A percentile compares a stretch with the other conserved stretches of the same genome.
phyloP scores from a whole-genome alignment of 2,888 invertebrate species.

The Syritta pipiens region DNA sequence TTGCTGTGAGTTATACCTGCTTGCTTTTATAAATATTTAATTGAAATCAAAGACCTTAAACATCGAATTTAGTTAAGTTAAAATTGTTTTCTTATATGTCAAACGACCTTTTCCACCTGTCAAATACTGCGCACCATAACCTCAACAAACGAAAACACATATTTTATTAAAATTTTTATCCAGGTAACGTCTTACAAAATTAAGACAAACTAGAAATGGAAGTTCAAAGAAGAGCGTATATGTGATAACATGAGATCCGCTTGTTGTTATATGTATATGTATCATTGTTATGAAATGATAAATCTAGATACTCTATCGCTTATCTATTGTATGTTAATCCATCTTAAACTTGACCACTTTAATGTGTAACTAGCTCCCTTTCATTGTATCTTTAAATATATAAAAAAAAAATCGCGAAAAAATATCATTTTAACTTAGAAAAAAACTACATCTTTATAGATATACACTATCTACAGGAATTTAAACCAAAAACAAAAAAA shows the following conservation, averaged over 20 bases:
- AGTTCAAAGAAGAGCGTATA: conserved; percentile 57
- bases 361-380: conserved; percentile 23
- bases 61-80: too few relatives aligned
- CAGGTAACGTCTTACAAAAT: too few relatives aligned
- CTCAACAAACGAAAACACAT: too few relatives aligned
- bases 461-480: conserved; percentile 63
- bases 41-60: too few relatives aligned
- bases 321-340: too few relatives aligned
- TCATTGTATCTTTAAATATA: neutral
- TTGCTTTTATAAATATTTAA: too few relatives aligned
- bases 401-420: neutral
- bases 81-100: too few relatives aligned
- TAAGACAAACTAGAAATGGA: neutral
- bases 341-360: conserved; percentile 14
- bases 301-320: conserved; percentile 25
- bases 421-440: neutral
- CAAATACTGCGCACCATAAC: too few relatives aligned
- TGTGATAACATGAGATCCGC: conserved; percentile 56
- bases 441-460: conserved; percentile 32
- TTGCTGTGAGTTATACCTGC: too few relatives aligned
- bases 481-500: too few relatives aligned
- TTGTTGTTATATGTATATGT: conserved; percentile 26
- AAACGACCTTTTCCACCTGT: too few relatives aligned
- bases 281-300: conserved; percentile 33
- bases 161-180: too few relatives aligned